Evolutionary conservation across 1,140 invertebrate species (phyloP), one percentile per base, ranked within the genome.

Genomic region (Drosophila ogumai): DNA sequence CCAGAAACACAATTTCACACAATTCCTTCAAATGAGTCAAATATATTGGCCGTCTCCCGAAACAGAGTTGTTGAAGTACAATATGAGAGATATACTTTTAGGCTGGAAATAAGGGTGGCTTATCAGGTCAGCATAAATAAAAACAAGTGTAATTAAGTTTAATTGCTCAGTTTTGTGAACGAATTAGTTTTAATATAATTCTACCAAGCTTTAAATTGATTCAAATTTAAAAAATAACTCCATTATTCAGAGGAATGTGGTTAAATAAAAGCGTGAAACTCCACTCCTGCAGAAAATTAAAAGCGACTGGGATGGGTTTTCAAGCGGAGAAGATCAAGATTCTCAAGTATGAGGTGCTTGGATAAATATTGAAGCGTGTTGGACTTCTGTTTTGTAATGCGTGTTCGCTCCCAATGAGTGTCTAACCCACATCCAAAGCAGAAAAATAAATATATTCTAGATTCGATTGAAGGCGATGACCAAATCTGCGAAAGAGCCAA

Each of bases 321-420:
- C 19, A 55, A 6, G 34, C 13, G 19, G 8, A 54, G 19, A 22
- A 12, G 28, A 32, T 32, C 0, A 31, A 22, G 52, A 38, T 36
- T 4, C 32, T 36, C 17, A 38, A 13, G 52, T 55, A 6, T 9
- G 31, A 13, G 50, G 22, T 57, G 25, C 5, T 22, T 19, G 25
- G 12, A 9, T 49, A 34, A 32, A 67, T 65, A 32, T 55, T 40
- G 13, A 69, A 43, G 66, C 47, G 59, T 65, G 59, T 41, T 34
- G 17, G 28, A 4, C 32, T 28, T 15, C 3, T 19, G 50, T 22
- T 69, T 40, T 44, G 19, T 46, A 60, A 56, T 49, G 52, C 52
- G 66, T 71, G 65, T 28, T 69, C n/a, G 52, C 36, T 15, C 19
- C 12, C n/a, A 69, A 40, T 72, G 34, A 71, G n/a, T 56, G 41